phyloP scores from a whole-genome alignment of 2,888 invertebrate species.

The Orthonevra nobilis region DNA sequence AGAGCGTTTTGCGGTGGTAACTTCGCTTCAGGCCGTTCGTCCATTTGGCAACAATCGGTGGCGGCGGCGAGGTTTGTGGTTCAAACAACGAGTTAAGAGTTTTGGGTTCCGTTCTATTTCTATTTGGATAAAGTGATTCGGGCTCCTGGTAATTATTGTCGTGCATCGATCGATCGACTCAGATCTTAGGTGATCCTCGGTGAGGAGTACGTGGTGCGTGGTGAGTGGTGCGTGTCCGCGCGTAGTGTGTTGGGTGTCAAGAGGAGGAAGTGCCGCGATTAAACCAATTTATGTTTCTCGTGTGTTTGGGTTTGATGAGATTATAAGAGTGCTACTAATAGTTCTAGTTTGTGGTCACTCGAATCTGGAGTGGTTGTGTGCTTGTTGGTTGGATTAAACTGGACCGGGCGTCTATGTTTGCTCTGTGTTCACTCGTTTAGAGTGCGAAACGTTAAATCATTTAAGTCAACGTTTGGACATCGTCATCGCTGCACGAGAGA shows the following conservation, averaged over 20 bases:
- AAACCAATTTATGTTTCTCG: constrained; percentile 53
- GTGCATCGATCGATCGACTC: too few relatives aligned
- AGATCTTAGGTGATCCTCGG: too few relatives aligned
- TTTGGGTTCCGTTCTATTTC: not conserved
- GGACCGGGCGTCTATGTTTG: constrained; percentile 29
- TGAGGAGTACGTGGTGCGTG: not conserved
- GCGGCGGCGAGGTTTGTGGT: constrained; percentile 37
- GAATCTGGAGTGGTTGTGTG: constrained; percentile 60
- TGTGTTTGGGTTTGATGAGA: constrained; percentile 76
- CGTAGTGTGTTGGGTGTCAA: constrained; percentile 14
- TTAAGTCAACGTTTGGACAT: constrained; percentile 48
- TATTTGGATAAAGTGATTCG: not conserved
- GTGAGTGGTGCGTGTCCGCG: constrained; percentile 17
- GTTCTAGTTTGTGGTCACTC: constrained; percentile 70
- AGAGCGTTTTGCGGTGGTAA: constrained; percentile 12
- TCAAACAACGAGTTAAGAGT: too few relatives aligned
- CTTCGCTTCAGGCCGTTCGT: not conserved
- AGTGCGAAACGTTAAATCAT: constrained; percentile 59
- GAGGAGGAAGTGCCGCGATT: constrained; percentile 41
- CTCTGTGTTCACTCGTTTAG: constrained; percentile 29
- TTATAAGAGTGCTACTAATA: constrained; percentile 78
- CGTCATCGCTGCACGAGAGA: constrained; percentile 33
- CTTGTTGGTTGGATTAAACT: too few relatives aligned
- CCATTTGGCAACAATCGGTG: not conserved
- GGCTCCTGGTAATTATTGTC: constrained; percentile 6